Evolutionary conservation across 2,113 vertebrate species (phyloP), one percentile per base, ranked within the genome.

Genomic region (Vidua macroura): DNA sequence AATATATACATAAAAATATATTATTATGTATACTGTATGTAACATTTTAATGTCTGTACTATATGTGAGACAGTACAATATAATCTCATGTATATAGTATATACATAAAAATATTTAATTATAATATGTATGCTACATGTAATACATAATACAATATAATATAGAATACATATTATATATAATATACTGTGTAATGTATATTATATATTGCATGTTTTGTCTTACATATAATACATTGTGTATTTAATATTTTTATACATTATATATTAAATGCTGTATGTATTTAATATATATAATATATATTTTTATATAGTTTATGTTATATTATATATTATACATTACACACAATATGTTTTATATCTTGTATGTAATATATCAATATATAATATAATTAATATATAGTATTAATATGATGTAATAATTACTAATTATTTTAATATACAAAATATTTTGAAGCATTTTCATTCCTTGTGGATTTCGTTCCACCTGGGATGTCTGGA

Each of bases 351-450:
- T 3, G 2, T 49, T 53, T 6, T 46, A 25, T 41, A 2, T 62
- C 44, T 21, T 11, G 8, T 16, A 21, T 37, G 7, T 33, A n/a
- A 39, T n/a, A n/a, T 39, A 39, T 56, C 15, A 28, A 4, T 24
- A n/a, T 56, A 24, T n/a, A 46, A 14, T 31, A 37, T 11, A 33
- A 48, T n/a, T 2, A 19, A 8, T 28, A 4, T n/a, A 23, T 19
- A 28, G 7, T 13, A n/a, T 49, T 75, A 3, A 10, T 24, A 24
- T 30, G 1, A n/a, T 49, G 16, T 0, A 0, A 18, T 22, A 30
- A 43, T 43, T 53, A 14, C 11, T 30, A 24, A 16, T n/a, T n/a
- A 24, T 46, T 53, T 39, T 48, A 30, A 12, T 25, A 4, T 17
- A 4, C 11, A 3, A 24, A n/a, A 24, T 21, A 35, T n/a, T 72